Conservation (phyloP, 2,113 vertebrate species). For the Pterophyllum scalare region DNA sequence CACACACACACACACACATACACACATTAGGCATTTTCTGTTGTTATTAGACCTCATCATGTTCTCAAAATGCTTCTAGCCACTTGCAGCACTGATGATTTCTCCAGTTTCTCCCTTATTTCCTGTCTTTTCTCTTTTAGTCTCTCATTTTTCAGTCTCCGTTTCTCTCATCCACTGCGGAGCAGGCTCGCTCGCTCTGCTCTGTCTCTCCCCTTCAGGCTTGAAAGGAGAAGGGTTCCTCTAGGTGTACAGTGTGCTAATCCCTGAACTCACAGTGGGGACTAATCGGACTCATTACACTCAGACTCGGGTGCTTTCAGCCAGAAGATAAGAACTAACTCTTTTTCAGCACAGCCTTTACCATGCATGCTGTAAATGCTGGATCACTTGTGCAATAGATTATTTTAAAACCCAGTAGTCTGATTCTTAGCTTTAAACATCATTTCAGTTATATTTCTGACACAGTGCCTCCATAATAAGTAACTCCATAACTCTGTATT, state of each 20-base stretch:
- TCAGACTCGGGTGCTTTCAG: conserved; percentile 39
- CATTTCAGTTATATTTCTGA: background rate
- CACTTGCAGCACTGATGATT: conserved; percentile 16
- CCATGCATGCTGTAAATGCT: background rate
- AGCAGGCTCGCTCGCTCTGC: background rate
- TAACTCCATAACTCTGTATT: background rate
- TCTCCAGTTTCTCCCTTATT: conserved; percentile 21
- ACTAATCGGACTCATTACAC: conserved; percentile 69
- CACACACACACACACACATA: background rate
- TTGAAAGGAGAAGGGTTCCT: conserved; percentile 30
- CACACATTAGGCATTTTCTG: conserved; percentile 34
- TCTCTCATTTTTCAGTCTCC: conserved; percentile 24
- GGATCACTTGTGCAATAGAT: background rate
- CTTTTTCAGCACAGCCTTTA: conserved; percentile 18
- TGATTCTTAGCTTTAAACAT: conserved; percentile 19
- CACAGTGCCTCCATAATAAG: background rate
- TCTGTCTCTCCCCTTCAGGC: conserved; percentile 1
- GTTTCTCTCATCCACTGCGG: conserved; percentile 7
- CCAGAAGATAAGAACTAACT: conserved; percentile 52
- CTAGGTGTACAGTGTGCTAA: conserved; percentile 49
- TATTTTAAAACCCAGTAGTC: background rate
- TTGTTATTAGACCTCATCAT: conserved; percentile 43
- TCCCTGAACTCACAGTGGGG: conserved; percentile 52
- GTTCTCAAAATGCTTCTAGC: conserved; percentile 42
- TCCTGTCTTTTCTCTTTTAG: background rate